Evolutionary conservation across 2,797 vertebrate species (phyloP), one percentile per base, ranked within the genome.

Genomic region (Melopsittacus undulatus): DNA sequence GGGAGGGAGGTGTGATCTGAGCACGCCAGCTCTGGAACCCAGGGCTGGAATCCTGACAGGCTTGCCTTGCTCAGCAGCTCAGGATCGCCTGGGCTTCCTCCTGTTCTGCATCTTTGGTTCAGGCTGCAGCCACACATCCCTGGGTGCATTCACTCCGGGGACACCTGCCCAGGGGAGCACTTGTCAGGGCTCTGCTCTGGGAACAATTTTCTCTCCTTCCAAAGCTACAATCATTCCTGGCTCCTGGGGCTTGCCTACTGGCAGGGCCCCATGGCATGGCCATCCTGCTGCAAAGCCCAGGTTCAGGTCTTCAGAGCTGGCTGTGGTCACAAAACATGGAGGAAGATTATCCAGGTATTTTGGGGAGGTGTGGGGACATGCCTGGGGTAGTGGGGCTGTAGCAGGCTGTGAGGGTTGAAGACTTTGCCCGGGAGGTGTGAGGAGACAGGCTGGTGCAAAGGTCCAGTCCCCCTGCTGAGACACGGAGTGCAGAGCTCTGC

Each of bases 41-140:
- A n/a, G 32, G 38, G 23, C 38, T 68, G 49, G 29, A 79, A 85
- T 36, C 43, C 45, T 2, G 0, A 24, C 26, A 57, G 21, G 22
- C 42, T 32, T 46, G 18, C 16, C 32, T 63, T 0, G 0, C 61
- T 86, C 2, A 0, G 34, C 42, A 45, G 20, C 27, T 82, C 2
- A 0, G 30, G 40, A 70, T 42, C 11, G 0, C 74, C 38, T 0
- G 0, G 43, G 5, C 30, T 23, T 56, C 49, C 30, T 73, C 20
- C 51, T 0, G 0, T 36, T 73, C 69, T 56, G 34, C 2, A 0
- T 51, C 91, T 74, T 82, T 56, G 15, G 15, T 86, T 78, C 49
- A 69, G n/a, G 56, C 22, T 42, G 46, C 62, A 75, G 17, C 62
- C 43, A 7, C 0, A 2, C 0, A 0, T 62, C n/a, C 18, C 57